Evolutionary conservation across 2,888 invertebrate genomes (phyloP).

Genomic region (Deilephila elpenor): DNA sequence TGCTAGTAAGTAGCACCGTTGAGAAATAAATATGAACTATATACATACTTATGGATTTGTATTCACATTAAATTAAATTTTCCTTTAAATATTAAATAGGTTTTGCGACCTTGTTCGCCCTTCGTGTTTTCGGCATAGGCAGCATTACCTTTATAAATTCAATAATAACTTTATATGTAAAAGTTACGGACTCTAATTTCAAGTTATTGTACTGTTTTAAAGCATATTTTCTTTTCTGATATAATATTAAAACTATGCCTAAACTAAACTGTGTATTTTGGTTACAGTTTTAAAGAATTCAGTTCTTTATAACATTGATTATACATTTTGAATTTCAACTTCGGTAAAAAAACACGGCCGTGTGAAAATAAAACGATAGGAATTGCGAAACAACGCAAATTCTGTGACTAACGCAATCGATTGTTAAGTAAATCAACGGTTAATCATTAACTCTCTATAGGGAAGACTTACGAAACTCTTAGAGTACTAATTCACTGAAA

Average conservation of each 20-base stretch:
- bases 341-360: conserved; percentile 36
- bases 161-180: not conserved
- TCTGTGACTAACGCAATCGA: conserved; percentile 43
- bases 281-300: no score
- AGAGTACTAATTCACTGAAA: conserved; percentile 6
- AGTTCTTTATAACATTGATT: no score
- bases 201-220: no score
- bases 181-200: no score
- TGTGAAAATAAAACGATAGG: conserved; percentile 40
- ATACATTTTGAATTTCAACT: not conserved
- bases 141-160: not conserved
- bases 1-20: not conserved
- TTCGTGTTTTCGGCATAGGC: not conserved
- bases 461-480: conserved; percentile 1
- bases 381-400: conserved; percentile 45
- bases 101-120: not conserved
- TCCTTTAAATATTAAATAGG: conserved; percentile 2
- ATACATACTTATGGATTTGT: no score
- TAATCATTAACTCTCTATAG: conserved; percentile 32
- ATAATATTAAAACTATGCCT: no score
- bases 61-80: not conserved
- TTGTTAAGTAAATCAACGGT: conserved; percentile 40
- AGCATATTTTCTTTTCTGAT: no score
- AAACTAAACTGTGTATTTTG: no score
- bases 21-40: no score